phyloP scores from a whole-genome alignment of 2,113 vertebrate genomes.

The Oxyruncus cristatus region DNA sequence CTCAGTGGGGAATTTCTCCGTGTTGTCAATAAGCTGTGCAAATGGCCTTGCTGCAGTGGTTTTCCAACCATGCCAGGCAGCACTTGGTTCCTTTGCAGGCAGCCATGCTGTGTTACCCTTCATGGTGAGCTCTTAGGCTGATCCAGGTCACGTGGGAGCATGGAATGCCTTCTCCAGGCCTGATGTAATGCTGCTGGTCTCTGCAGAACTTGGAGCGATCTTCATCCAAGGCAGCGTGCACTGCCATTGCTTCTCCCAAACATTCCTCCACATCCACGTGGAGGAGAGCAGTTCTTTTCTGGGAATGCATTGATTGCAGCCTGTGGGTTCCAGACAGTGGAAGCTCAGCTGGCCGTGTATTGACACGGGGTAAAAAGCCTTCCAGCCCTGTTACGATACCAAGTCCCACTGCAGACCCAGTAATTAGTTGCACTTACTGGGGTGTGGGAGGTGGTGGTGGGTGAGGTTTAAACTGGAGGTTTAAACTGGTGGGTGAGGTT shows the following conservation, averaged over 20 bases:
- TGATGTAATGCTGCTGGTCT: background rate
- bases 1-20: background rate
- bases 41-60: background rate
- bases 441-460: background rate
- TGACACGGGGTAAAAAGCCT: background rate
- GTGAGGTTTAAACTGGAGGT: background rate
- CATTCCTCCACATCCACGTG: rapidly evolving
- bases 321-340: background rate
- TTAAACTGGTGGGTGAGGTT: background rate
- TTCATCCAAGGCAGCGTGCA: background rate
- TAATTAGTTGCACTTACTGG: background rate
- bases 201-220: background rate
- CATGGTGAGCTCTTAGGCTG: rapidly evolving
- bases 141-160: background rate
- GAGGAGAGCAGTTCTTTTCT: background rate
- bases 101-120: background rate
- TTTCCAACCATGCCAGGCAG: background rate
- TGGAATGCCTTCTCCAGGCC: background rate
- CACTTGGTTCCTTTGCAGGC: background rate
- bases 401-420: background rate
- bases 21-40: background rate
- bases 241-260: background rate
- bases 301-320: background rate
- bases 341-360: background rate
- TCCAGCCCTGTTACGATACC: background rate